These are phyloP conservation scores for Cynoglossus semilaevis DNA, from an alignment of 2,113 vertebrate genomes.

Conservation along the genomic window DNA sequence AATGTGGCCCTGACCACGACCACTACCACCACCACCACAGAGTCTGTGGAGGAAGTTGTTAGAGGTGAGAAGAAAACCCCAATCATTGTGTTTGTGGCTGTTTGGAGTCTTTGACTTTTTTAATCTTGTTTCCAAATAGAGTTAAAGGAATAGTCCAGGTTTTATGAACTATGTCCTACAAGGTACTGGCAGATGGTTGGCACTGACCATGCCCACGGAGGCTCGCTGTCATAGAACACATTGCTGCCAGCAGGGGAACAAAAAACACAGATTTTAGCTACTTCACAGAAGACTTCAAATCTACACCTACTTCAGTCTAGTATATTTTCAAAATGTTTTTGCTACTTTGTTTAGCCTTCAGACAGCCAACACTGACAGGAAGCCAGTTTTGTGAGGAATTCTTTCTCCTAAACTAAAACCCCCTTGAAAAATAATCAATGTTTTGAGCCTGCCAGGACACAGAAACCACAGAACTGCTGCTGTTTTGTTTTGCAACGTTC, in stretches of 20 bases:
- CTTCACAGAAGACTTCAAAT: too few relatives aligned
- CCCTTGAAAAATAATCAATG: background rate
- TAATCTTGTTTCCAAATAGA: background rate
- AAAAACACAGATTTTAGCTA: too few relatives aligned
- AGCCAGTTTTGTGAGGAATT: background rate
- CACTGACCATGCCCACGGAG: too few relatives aligned
- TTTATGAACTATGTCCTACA: background rate
- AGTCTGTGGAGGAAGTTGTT: constrained; percentile 97
- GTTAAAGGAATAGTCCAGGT: background rate
- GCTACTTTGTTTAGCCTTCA: background rate
- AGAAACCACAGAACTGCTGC: background rate
- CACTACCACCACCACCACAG: constrained; percentile 92
- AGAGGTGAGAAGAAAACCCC: constrained; percentile 79
- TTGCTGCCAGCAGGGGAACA: too few relatives aligned
- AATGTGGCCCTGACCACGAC: constrained; percentile 88
- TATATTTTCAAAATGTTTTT: background rate
- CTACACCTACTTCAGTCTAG: background rate
- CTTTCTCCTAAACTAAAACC: background rate
- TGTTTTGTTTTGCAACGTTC: background rate
- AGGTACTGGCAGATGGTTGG: background rate
- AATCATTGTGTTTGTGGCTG: background rate
- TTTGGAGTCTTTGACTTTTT: background rate
- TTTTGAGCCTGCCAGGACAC: background rate
- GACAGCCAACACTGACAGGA: background rate
- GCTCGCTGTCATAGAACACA: too few relatives aligned